Evolutionary conservation across 2,797 vertebrate genomes (phyloP), one percentile per base, ranked within the genome.

Genomic region (Numenius phaeopus): DNA sequence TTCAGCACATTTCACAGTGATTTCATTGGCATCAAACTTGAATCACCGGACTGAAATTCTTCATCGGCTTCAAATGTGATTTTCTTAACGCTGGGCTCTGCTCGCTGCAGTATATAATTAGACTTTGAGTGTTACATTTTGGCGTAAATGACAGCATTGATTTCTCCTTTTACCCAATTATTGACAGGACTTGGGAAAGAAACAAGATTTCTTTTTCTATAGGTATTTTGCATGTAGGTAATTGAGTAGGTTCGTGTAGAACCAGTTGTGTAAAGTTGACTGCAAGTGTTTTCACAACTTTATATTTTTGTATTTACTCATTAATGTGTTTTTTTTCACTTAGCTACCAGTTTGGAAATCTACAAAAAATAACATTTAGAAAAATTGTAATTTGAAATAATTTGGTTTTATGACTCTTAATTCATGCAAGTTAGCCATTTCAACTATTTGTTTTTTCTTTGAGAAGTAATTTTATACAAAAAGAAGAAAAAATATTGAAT

Each of bases 181-280:
- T 23, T 67, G 26, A 17, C 15, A 55, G 46, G 13, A 40, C 16
- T 78, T 69, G 7, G 8, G 4, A 59, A 39, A 78, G 11, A 26
- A 54, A 5, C 4, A 44, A 5, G 2, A 23, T 65, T 64, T 52
- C 7, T 78, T 50, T 2, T 72, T 58, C 24, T 9, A 0, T 30
- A 61, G 32, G 11, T 84, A 14, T 37, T 70, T 66, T 37, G 17
- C 9, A 1, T 24, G 12, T 5, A 17, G 11, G 20, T 59, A 15
- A 69, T 37, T 72, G 54, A 50, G 62, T 58, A 58, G 30, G 7
- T 54, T 71, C 2, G 0, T 29, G 29, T 39, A 78, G 58, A 69
- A 22, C 26, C 26, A 50, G 27, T 39, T 67, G 40, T 11, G 14
- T 88, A 46, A 78, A 58, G 37, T 67, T 49, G 8, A n/a, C n/a